Conservation (phyloP, 1,140 invertebrate species). For the Drosophila persimilis region DNA sequence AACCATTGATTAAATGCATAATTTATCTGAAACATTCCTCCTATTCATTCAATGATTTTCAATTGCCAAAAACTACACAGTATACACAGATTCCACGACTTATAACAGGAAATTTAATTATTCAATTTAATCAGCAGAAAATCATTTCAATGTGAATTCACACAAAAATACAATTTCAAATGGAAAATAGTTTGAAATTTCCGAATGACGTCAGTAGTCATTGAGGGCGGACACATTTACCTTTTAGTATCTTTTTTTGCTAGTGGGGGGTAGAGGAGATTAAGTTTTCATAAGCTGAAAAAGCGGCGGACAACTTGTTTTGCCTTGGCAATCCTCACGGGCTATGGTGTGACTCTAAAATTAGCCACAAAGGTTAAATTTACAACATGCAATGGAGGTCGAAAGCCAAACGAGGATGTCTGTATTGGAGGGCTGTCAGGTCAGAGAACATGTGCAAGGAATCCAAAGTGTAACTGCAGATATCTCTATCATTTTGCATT, state of each 20-base stretch:
- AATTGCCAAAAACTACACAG: no score
- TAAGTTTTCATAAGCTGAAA: constrained; percentile 35
- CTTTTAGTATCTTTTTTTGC: constrained; percentile 3
- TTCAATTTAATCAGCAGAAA: constrained; percentile 6
- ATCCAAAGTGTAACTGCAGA: constrained; percentile 4
- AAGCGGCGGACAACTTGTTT: not conserved
- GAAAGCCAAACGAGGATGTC: not conserved
- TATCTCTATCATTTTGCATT: not conserved
- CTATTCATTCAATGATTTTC: no score
- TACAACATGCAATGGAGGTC: constrained; percentile 12
- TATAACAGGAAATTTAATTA: not conserved
- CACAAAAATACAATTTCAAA: no score
- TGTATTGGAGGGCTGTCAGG: constrained; percentile 1
- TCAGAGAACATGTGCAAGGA: constrained; percentile 3
- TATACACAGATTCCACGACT: not conserved
- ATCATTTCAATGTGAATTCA: not conserved
- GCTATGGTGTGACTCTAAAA: constrained; percentile 18
- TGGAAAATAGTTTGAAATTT: not conserved
- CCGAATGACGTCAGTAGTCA: constrained; percentile 19
- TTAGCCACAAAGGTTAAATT: constrained; percentile 29
- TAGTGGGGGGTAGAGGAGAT: constrained; percentile 4
- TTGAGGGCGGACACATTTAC: constrained; percentile 7
- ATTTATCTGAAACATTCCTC: no score
- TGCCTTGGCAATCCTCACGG: constrained; percentile 16
- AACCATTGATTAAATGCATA: no score